Conservation (phyloP, 2,888 invertebrate genomes). For the Argyra leucocephala region DNA sequence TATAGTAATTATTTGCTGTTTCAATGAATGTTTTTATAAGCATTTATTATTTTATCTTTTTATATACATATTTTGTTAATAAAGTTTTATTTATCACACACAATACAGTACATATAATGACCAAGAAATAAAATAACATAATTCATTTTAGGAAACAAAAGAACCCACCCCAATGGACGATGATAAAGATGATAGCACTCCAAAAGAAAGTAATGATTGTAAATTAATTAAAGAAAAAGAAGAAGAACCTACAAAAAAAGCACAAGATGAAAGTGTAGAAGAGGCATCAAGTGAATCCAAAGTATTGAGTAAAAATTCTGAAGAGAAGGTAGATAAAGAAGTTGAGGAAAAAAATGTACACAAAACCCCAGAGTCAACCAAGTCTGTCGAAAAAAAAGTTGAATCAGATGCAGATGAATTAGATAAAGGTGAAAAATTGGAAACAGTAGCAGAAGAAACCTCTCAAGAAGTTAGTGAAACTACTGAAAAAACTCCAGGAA, state of each 20-base stretch:
- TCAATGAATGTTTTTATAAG: no score
- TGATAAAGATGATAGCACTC: background rate
- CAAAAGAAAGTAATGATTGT: background rate
- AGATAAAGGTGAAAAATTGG: slow-evolving; percentile 13
- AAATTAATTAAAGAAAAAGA: background rate
- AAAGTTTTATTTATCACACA: no score
- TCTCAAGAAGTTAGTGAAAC: slow-evolving; percentile 12
- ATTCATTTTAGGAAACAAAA: slow-evolving; percentile 14
- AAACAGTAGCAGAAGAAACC: background rate
- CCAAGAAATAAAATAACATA: background rate
- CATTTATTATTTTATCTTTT: no score
- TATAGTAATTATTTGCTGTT: no score
- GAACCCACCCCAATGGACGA: slow-evolving; percentile 18
- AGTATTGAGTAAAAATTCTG: background rate
- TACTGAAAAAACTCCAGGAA: slow-evolving; percentile 24
- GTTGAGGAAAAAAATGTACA: background rate
- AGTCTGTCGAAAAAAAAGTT: background rate
- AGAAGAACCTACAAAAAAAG: background rate
- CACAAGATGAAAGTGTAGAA: background rate
- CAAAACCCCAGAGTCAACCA: background rate
- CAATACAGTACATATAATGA: no score
- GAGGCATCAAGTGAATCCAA: background rate
- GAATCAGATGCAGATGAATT: slow-evolving; percentile 13
- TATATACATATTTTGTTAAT: no score
- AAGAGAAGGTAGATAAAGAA: background rate